Conservation (phyloP, 2,888 invertebrate species). For the Cryptus viduatorius region DNA sequence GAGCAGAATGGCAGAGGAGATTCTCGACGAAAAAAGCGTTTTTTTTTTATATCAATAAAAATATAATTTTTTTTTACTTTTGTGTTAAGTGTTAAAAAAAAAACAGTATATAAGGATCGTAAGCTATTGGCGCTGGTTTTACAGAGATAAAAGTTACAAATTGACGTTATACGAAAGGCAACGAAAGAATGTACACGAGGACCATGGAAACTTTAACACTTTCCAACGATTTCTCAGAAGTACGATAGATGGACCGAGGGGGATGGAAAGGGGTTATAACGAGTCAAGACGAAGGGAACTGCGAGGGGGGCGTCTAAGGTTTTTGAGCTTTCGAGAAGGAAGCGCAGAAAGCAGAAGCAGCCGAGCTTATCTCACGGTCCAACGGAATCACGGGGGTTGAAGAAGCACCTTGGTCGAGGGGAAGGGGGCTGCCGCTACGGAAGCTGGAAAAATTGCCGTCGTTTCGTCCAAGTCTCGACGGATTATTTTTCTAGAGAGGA, state of each 20-base stretch:
- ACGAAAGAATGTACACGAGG: conserved; percentile 19
- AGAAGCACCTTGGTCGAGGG: conserved; percentile 50
- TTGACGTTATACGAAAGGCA: neutral
- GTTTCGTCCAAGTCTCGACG: conserved; percentile 66
- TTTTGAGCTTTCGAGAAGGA: conserved; percentile 44
- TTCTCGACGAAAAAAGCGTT: too few species aligned
- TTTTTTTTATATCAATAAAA: too few species aligned
- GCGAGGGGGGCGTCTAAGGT: conserved; percentile 34
- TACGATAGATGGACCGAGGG: conserved; percentile 47
- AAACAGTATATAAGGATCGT: too few species aligned
- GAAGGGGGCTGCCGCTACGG: conserved; percentile 18
- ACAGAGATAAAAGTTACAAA: conserved; percentile 45
- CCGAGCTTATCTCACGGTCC: conserved; percentile 65
- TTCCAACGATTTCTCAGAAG: conserved; percentile 54
- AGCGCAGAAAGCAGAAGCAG: conserved; percentile 44
- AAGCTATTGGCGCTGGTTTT: neutral
- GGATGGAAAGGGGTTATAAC: conserved; percentile 3
- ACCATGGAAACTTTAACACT: conserved; percentile 54
- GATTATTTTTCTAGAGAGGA: conserved; percentile 68
- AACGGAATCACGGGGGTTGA: conserved; percentile 64
- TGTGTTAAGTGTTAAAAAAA: too few species aligned
- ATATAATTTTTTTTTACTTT: too few species aligned
- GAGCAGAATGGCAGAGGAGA: too few species aligned
- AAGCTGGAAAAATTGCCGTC: conserved; percentile 67
- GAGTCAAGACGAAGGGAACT: neutral